Base-by-base conservation (phyloP, 2,888 invertebrate species). In the Lasius fuliginosus region DNA sequence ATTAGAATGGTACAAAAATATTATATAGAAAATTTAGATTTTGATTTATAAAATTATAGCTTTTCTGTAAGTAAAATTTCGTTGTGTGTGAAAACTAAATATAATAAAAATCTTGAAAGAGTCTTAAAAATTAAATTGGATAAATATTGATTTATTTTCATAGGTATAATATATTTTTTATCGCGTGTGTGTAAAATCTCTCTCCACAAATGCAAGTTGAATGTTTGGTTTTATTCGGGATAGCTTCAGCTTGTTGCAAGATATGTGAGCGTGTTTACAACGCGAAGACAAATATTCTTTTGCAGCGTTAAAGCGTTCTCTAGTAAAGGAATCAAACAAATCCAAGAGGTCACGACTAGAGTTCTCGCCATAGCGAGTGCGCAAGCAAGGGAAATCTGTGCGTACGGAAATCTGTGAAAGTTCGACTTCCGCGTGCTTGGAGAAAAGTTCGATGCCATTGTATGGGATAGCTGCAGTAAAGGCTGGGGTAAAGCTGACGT, bases 331-430 rank as follows among this genome's bases (percentile, higher is more conserved):
- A 42, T 71, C 73, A 30, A 76, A 77, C 33, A 27, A 73, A 81
- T 81, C 60, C 60, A 33, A 60, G 42, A 62, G 58, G 46, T 23
- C 33, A 15, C 6, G 30, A 58, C 33, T 71, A 42, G 23, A 42
- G 23, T 71, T 56, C 33, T 33, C 46, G 18, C 42, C 71, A 23
- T 23, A 58, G 77, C 77, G 15, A 33, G 30, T 30, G 65, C 15
- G 58, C 30, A 46, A 53, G 58, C 58, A 58, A 42, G 86, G 42
- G 23, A 81, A 86, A 88, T 82, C 84, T 67, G 86, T 65, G 85
- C 77, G 76, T 74, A 69, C 33, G 49, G 81, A 86, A 84, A 86
- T 83, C 75, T 71, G 53, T 18, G 68, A 71, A 30, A 73, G 56
- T 46, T 30, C 68, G 68, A 67, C 60, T 82, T 82, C 62, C 82